Evolutionary conservation across 1,140 invertebrate species (phyloP).

Genomic region (Belonocnema kinseyi): DNA sequence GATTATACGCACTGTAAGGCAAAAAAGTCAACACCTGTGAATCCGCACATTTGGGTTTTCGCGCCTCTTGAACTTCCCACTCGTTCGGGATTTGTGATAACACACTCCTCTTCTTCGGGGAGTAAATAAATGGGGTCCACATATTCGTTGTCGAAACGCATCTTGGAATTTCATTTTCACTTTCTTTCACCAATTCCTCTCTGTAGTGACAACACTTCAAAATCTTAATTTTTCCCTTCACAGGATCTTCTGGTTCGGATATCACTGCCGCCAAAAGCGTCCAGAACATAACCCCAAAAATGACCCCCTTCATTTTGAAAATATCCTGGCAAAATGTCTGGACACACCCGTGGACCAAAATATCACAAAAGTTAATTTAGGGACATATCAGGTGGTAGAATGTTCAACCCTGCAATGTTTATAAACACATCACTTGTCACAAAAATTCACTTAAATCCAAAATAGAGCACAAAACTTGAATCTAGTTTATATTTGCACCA

Average conservation of each 20-base stretch:
- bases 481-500: background rate
- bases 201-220: constrained; percentile 76
- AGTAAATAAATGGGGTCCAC: constrained; percentile 77
- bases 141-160: constrained; percentile 52
- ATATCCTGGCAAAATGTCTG: background rate
- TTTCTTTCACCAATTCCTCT: constrained; percentile 63
- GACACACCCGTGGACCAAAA: constrained; percentile 11
- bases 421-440: constrained; percentile 21
- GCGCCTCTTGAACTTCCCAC: constrained; percentile 71
- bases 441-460: background rate
- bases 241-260: constrained; percentile 39
- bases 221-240: constrained; percentile 58
- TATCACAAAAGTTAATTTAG: constrained; percentile 11
- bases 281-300: constrained; percentile 33
- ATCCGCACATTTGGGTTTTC: constrained; percentile 68
- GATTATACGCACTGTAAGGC: constrained; percentile 55
- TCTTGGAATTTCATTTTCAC: constrained; percentile 39
- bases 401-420: background rate
- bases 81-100: constrained; percentile 67
- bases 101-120: constrained; percentile 62
- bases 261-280: constrained; percentile 26
- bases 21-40: constrained; percentile 63
- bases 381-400: constrained; percentile 4
- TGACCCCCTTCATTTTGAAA: constrained; percentile 2
- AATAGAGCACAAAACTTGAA: background rate